Conservation (phyloP, 2,113 vertebrate species). For the Cheirogaleus medius region DNA sequence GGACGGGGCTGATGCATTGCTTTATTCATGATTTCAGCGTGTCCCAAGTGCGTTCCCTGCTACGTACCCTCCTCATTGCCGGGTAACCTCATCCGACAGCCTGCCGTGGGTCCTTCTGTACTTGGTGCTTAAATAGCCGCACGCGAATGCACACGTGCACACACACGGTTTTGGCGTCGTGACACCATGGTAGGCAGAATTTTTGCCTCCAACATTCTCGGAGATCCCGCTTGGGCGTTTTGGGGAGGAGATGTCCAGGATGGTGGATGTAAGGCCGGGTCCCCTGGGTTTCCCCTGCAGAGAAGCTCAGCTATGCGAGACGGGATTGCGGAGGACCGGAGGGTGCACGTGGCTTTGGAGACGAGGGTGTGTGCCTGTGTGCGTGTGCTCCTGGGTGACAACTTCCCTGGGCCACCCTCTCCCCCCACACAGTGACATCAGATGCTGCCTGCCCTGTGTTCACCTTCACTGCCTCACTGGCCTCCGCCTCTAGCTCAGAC, state of each 20-base stretch:
- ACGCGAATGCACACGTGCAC: fast-evolving
- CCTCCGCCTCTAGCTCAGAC: background rate
- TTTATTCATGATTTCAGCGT: background rate
- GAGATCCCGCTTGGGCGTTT: background rate
- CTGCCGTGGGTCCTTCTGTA: background rate
- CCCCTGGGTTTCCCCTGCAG: background rate
- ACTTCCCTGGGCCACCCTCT: background rate
- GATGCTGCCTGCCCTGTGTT: no score
- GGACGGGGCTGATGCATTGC: background rate
- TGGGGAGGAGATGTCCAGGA: background rate
- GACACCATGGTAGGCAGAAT: background rate
- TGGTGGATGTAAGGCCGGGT: no score
- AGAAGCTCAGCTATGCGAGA: background rate
- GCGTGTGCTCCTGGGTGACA: background rate
- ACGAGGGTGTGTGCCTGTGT: background rate
- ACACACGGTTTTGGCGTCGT: background rate
- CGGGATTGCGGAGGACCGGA: background rate
- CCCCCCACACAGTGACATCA: no score
- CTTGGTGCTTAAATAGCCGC: background rate
- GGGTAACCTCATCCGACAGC: background rate
- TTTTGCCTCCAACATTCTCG: background rate
- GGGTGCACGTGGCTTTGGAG: background rate
- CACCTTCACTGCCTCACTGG: background rate
- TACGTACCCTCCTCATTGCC: background rate
- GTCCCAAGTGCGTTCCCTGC: background rate